These are phyloP conservation scores for Taenaris catops DNA, from an alignment of 2,888 invertebrate genomes.

Conservation along the genomic window DNA sequence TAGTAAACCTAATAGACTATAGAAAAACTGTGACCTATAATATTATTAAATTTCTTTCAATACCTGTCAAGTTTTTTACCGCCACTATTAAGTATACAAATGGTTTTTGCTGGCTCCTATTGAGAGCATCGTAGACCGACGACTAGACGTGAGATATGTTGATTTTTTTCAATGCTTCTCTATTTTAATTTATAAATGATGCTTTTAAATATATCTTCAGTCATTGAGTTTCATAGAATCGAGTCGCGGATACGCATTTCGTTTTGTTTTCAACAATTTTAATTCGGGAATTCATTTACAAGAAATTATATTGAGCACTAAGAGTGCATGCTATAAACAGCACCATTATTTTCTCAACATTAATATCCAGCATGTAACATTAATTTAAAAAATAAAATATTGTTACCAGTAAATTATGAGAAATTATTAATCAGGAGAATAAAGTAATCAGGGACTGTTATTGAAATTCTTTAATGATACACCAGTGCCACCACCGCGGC, in stretches of 20 bases:
- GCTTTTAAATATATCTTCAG: neutral
- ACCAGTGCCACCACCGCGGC: no score
- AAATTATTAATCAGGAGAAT: no score
- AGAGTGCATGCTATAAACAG: no score
- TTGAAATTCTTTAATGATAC: no score
- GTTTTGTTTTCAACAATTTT: neutral
- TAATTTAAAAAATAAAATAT: no score
- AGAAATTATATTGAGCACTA: no score
- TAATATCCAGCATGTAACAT: no score
- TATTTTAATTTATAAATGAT: slow-evolving; percentile 14
- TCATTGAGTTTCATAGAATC: neutral
- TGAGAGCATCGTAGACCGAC: slow-evolving; percentile 11
- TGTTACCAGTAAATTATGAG: no score
- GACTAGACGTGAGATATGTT: slow-evolving; percentile 6
- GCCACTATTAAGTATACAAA: slow-evolving; percentile 17
- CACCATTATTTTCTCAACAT: no score
- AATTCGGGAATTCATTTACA: no score
- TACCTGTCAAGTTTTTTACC: slow-evolving; percentile 25
- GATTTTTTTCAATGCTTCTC: slow-evolving; percentile 2
- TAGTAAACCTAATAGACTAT: slow-evolving; percentile 19
- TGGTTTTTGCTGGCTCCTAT: slow-evolving; percentile 9
- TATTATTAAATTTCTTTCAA: slow-evolving; percentile 27
- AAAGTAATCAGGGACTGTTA: no score
- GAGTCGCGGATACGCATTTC: neutral
- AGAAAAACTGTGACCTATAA: slow-evolving; percentile 24